Base-by-base conservation (phyloP, 2,888 invertebrate species). In the Mantis religiosa region DNA sequence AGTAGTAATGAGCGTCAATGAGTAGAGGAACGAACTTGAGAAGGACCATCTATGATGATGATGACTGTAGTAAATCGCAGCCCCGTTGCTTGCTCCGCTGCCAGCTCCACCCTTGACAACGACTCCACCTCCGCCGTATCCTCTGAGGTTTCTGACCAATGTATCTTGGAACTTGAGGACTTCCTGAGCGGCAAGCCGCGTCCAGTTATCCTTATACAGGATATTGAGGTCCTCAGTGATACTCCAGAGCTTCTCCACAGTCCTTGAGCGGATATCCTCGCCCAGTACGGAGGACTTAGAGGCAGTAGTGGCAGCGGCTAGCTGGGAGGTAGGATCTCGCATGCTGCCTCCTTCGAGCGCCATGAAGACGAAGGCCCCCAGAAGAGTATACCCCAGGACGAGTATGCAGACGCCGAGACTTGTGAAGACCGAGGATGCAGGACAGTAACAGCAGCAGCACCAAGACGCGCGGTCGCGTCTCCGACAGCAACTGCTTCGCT, bases 351-450 rank as follows among this genome's bases (percentile, higher is more conserved):
- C 97, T 93, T 98, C 97, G 89, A 98, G 94, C 25, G 97, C 96
- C 93, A 97, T 96, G 93, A 99, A 99, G 89, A 98, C 96, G 92
- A 98, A 97, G 34, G 98, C 98, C 25, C 99, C 99, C 91, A 98
- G 95, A 87, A 98, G 95, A 90, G 98, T 98, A 94, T 99, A 99
- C 25, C 96, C 96, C 85, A 99, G 95, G 28, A 99, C 98, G 89
- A 99, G 95, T 91, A 96, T 95, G 93, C 97, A 97, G 89, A 97
- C 95, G 28, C 97, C 97, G 82, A 97, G 94, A 91, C 97, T 97
- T 14, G 97, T 97, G 91, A 98, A 94, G 14, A 97, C 95, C 0
- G 97, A 96, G 12, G 93, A 92, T 28, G 94, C 93, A 34, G 94
- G 94, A 91, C 94, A 94, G 87, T 93, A 94, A 92, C 95, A 95